Base-by-base conservation (phyloP, 2,797 vertebrate species). In the Trachurus trachurus region DNA sequence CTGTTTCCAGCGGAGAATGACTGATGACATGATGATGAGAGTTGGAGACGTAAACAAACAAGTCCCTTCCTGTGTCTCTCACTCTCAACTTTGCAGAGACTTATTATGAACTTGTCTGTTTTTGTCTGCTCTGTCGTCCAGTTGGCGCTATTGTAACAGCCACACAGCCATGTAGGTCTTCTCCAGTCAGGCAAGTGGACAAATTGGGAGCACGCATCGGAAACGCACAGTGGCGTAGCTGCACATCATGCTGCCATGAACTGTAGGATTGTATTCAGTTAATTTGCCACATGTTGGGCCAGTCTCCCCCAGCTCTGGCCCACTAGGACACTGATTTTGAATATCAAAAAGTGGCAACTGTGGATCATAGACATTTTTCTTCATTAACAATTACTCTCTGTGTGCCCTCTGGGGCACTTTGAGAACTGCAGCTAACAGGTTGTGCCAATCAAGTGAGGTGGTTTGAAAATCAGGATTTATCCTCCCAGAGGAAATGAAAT, bases 1-100 rank as follows among this genome's bases (percentile, higher is more conserved):
- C 58, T 52, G 64, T 71, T 77, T 83, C 53, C 66, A 87, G 61
- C 64, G 8, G 49, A 1, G 59, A 73, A 42, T 52, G 60, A 66
- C 58, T 72, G 70, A 80, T 71, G 59, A 79, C 68, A 58, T 9
- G 45, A 47, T 47, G 45, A 47, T 47, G 66, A 61, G 66, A 66
- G 31, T 13, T 40, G 22, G 34, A 21, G 66, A 78, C 2, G 29
- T 74, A 64, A 80, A 82, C 53, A 71, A n/a, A 65, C 44, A 19
- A 37, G 34, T 31, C 37, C 9, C 54, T 67, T 17, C 71, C 58
- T 60, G 39, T 50, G 9, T 67, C 11, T 40, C 19, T 54, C 59
- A 16, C 50, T 37, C 29, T 17, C 12, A 9, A 64, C 50, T 42
- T 58, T 53, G 19, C 9, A 6, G 17, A 53, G 17, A 71, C 47